These are phyloP conservation scores for Paguma larvata DNA, from an alignment of 2,797 vertebrate species.

Conservation along the genomic window DNA sequence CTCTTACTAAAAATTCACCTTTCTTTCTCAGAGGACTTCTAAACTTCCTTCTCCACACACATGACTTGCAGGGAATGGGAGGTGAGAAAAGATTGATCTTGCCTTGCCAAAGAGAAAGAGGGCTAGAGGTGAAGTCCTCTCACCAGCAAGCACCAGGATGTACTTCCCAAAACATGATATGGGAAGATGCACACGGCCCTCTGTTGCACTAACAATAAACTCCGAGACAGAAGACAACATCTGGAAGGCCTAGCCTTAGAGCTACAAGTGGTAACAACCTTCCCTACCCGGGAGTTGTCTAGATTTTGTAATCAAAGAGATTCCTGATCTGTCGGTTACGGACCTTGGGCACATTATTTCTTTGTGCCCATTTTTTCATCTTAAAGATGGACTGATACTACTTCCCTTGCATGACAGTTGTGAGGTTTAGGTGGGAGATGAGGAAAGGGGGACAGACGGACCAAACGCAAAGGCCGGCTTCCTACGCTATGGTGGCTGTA, in stretches of 20 bases:
- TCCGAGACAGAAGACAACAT: background rate
- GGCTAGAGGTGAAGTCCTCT: background rate
- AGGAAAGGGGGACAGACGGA: background rate
- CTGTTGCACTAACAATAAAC: background rate
- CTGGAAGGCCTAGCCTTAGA: background rate
- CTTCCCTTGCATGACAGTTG: background rate
- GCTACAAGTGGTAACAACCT: background rate
- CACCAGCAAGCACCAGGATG: background rate
- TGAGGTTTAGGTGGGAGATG: background rate
- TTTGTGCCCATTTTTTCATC: background rate
- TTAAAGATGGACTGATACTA: background rate
- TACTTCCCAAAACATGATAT: background rate
- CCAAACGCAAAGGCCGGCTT: background rate
- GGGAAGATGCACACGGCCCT: background rate
- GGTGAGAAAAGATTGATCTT: background rate
- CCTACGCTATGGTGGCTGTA: background rate
- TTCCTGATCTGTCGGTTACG: background rate
- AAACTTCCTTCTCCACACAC: background rate
- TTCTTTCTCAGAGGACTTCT: conserved; percentile 22
- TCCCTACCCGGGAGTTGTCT: background rate
- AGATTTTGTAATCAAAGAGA: background rate
- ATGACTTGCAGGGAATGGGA: background rate
- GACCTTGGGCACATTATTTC: background rate
- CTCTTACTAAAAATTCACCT: background rate
- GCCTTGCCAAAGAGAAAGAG: background rate